Conservation (phyloP, 2,113 vertebrate species). For the Galemys pyrenaicus region DNA sequence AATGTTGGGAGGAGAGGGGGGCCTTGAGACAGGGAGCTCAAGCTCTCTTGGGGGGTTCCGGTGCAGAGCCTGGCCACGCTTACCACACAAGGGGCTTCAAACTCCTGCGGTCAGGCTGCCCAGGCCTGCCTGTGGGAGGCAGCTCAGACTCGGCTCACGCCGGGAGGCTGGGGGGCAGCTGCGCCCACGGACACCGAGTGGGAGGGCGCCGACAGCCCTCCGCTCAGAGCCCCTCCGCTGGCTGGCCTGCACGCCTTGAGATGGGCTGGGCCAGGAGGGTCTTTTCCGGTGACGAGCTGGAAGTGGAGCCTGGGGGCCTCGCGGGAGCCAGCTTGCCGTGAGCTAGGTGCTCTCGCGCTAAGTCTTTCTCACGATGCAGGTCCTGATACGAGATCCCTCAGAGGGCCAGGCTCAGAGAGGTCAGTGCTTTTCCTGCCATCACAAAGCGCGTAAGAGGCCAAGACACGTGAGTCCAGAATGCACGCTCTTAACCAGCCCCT, state of each 20-base stretch:
- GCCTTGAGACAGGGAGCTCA: not conserved
- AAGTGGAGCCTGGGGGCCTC: not conserved
- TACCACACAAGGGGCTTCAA: not conserved
- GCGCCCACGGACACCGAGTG: too few relatives aligned
- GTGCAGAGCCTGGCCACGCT: not conserved
- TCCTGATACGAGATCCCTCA: not conserved
- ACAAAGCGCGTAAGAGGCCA: not conserved
- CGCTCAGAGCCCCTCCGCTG: not conserved
- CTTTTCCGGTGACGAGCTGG: not conserved
- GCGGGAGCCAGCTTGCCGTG: too few relatives aligned
- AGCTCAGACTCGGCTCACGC: not conserved
- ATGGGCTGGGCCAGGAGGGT: not conserved
- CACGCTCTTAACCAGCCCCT: not conserved
- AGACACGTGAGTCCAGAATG: not conserved
- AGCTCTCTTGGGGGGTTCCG: not conserved
- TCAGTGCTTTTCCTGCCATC: accelerated
- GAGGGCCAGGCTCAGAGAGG: not conserved
- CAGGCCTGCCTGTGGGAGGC: accelerated
- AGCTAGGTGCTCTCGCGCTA: accelerated
- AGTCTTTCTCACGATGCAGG: too few relatives aligned
- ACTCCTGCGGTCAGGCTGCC: not conserved
- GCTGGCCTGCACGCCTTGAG: not conserved
- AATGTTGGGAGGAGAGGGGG: not conserved
- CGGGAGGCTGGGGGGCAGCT: too few relatives aligned
- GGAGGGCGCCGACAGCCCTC: not conserved